Percentiles rank a stretch among this genome's conserved stretches.
Evolutionary conservation across 2,888 invertebrate genomes (phyloP).

Genomic region (Molorchus minor): DNA sequence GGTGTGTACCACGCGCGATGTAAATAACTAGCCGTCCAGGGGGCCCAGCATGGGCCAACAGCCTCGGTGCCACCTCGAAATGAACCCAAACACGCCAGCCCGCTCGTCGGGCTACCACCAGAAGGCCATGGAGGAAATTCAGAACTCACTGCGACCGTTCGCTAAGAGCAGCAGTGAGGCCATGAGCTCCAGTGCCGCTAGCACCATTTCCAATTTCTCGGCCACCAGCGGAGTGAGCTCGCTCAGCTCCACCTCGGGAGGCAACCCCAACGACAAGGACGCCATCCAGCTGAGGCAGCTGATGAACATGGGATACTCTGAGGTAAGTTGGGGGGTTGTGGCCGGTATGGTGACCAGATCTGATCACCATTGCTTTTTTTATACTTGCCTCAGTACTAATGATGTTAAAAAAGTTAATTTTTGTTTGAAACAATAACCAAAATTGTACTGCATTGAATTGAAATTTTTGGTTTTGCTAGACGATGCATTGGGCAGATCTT

Average conservation of each 20-base stretch:
- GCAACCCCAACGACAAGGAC: constrained; percentile 68
- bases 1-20: not conserved
- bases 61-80: constrained; percentile 66
- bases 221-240: constrained; percentile 71
- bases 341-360: too few relatives aligned
- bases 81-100: constrained; percentile 71
- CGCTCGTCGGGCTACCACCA: constrained; percentile 80
- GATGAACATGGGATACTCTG: constrained; percentile 77
- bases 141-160: constrained; percentile 83
- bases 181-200: constrained; percentile 78
- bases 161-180: constrained; percentile 71
- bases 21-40: constrained; percentile 9
- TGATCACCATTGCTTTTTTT: too few relatives aligned
- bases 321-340: too few relatives aligned
- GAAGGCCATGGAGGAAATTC: constrained; percentile 87
- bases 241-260: constrained; percentile 65
- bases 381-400: too few relatives aligned
- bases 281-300: constrained; percentile 73
- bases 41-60: constrained; percentile 67
- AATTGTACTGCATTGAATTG: too few relatives aligned
- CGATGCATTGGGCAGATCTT: too few relatives aligned
- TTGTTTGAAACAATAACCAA: too few relatives aligned
- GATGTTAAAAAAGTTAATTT: too few relatives aligned
- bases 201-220: constrained; percentile 74
- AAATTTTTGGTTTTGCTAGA: too few relatives aligned